Percentiles rank a stretch among this genome's conserved stretches.
Conservation (phyloP, 92 coral and sea anemone species). For the Parazoanthus darwini region DNA sequence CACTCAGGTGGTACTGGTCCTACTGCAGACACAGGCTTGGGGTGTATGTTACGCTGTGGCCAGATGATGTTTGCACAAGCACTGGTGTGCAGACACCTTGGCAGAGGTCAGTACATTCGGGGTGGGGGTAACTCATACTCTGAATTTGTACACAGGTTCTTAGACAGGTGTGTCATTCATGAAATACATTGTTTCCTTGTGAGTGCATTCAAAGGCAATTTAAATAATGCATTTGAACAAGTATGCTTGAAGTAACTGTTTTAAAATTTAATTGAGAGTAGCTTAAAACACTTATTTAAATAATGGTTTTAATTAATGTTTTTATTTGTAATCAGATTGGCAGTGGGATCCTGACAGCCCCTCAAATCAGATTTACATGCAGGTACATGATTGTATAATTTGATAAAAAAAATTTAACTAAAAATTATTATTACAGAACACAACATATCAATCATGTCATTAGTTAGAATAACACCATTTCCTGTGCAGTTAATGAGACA, state of each 20-base stretch:
- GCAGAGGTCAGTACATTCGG: slow-evolving; percentile 64
- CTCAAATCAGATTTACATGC: slow-evolving; percentile 64
- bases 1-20: slow-evolving; percentile 94
- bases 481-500: no score
- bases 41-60: slow-evolving; percentile 98
- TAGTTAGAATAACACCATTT: no score
- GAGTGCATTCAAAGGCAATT: no score
- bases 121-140: no score
- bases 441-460: no score
- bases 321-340: slow-evolving; percentile 68
- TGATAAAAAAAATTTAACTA: no score
- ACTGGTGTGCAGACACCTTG: slow-evolving; percentile 79
- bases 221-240: neutral
- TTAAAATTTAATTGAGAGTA: no score
- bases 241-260: neutral
- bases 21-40: slow-evolving; percentile 93
- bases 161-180: neutral
- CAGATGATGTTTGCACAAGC: slow-evolving; percentile 99
- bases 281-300: no score
- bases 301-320: neutral
- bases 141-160: neutral
- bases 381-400: slow-evolving; percentile 49
- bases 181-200: no score
- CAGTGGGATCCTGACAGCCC: slow-evolving; percentile 69
- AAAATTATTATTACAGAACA: no score